phyloP scores from a whole-genome alignment of 1,140 invertebrate species.

The Metopolophium dirhodum region DNA sequence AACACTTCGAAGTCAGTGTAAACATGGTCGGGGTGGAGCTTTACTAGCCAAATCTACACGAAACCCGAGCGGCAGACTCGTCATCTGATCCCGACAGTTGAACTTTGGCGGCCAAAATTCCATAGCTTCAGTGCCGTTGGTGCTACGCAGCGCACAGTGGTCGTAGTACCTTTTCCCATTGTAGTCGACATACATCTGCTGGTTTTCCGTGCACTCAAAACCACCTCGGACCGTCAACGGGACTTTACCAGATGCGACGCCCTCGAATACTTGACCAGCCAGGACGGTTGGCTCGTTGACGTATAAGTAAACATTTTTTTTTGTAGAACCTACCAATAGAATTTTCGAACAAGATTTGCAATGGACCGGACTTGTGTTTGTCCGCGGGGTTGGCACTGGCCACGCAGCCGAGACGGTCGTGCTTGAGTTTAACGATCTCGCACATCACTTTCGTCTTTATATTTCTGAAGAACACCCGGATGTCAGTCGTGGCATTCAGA shows the following conservation, averaged over 20 bases:
- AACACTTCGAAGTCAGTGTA: background rate
- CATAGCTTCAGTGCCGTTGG: too few relatives aligned
- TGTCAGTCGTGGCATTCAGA: constrained; percentile 92
- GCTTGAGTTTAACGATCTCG: background rate
- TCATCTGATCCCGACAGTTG: constrained; percentile 89
- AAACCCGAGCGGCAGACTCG: constrained; percentile 74
- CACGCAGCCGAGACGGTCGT: background rate
- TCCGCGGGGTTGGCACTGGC: accelerated
- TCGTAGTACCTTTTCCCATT: constrained; percentile 78
- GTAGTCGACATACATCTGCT: constrained; percentile 88
- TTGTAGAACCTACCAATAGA: accelerated
- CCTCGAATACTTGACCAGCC: background rate
- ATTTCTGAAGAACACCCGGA: constrained; percentile 80
- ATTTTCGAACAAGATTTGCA: background rate
- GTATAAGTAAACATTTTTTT: background rate
- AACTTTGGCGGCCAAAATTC: constrained; percentile 66
- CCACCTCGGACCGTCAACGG: background rate
- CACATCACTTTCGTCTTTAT: constrained; percentile 67
- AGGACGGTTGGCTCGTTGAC: background rate
- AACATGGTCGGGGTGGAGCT: background rate
- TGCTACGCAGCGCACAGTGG: background rate
- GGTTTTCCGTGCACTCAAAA: background rate
- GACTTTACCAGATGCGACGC: background rate
- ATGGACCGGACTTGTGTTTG: accelerated
- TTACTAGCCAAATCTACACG: background rate